Evolutionary conservation across 2,113 vertebrate species (phyloP), one percentile per base, ranked within the genome.

Genomic region (Hippocampus guttulatus): DNA sequence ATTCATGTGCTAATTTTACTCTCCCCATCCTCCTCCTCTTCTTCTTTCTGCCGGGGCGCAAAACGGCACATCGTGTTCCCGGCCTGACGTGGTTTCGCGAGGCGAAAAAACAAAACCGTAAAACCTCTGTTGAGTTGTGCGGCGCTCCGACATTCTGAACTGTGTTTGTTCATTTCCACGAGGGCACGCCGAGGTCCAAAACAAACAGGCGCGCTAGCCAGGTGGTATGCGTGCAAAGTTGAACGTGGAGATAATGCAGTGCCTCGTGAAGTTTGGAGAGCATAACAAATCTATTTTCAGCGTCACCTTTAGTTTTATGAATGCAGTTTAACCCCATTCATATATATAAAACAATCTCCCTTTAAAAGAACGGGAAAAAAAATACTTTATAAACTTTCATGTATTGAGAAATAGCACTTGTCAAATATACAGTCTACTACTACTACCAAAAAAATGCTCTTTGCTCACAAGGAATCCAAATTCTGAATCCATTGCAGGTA

Each of bases 401-500:
- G 33, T 38, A 38, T 38, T 38, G 33, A 6, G 5, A 38, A 38
- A 38, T 38, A 38, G 33, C 5, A 6, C 33, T 38, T 38, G 33
- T 38, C 3, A 33, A 38, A 38, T 38, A 38, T 6, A 38, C 33
- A 38, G 30, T 33, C 30, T 33, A 33, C 30, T 33, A 33, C 30
- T 0, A 33, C n/a, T n/a, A n/a, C 2, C 0, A 38, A 38, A 38
- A 38, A 38, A 38, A 38, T 6, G 33, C 33, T 38, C 5, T 38
- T 38, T 45, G 43, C 2, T 8, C 43, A 45, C 10, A 45, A 45
- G 14, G 43, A 3, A 10, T 43, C 11, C 33, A 38, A 38, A 38
- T 38, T 38, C 33, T 38, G 33, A 38, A 38, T 38, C 33, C 20
- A 47, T 85, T 14, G 73, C 75, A 99, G 97, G 85, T 98, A 98